Evolutionary conservation across 2,888 invertebrate species (phyloP).

Genomic region (Podotricha telesiphe): DNA sequence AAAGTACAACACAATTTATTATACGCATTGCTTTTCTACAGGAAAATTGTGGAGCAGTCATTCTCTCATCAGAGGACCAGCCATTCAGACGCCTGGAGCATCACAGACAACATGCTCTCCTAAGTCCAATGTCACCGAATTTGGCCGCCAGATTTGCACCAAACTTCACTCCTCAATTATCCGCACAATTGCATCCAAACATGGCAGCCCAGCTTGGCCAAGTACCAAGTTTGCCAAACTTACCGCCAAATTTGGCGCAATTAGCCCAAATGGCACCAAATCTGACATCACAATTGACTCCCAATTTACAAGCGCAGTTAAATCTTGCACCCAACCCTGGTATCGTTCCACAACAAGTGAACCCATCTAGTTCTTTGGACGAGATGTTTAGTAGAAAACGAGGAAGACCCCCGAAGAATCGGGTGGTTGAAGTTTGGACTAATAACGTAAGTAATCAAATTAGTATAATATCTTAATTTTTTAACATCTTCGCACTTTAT

Average conservation of each 20-base stretch:
- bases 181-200: constrained; percentile 78
- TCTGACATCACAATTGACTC: constrained; percentile 69
- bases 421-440: constrained; percentile 95
- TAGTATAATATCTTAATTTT: background rate
- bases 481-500: no score
- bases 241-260: constrained; percentile 77
- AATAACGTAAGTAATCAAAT: constrained; percentile 86
- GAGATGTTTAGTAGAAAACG: constrained; percentile 96
- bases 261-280: constrained; percentile 78
- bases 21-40: constrained; percentile 55
- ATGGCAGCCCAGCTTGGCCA: constrained; percentile 79
- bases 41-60: constrained; percentile 92
- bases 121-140: constrained; percentile 84
- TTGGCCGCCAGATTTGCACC: constrained; percentile 84
- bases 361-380: constrained; percentile 89
- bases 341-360: constrained; percentile 70
- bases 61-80: constrained; percentile 88
- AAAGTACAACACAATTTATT: background rate
- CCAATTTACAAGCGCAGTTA: constrained; percentile 74
- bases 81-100: constrained; percentile 92
- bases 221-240: constrained; percentile 67
- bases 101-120: constrained; percentile 92
- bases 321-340: constrained; percentile 70
- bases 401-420: constrained; percentile 98
- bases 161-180: constrained; percentile 78